These are phyloP conservation scores for Caenorhabditis becei DNA, from an alignment of 2,888 invertebrate genomes.

Conservation along the genomic window DNA sequence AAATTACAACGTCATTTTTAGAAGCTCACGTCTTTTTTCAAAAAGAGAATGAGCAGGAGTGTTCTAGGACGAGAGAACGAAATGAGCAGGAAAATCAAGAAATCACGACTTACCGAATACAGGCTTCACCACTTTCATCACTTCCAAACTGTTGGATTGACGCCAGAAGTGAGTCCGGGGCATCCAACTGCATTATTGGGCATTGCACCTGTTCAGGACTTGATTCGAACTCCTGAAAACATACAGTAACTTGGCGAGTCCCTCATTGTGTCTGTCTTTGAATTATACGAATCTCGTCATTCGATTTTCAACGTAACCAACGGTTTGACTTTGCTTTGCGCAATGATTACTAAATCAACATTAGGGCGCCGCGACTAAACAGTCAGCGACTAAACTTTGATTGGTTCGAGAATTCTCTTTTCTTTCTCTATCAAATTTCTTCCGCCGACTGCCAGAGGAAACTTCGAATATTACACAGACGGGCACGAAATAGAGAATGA, in stretches of 20 bases:
- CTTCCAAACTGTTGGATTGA: conserved; percentile 40
- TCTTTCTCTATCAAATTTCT: conserved; percentile 11
- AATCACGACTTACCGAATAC: conserved; percentile 18
- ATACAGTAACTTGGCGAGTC: background rate
- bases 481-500: conserved; percentile 1
- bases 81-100: background rate
- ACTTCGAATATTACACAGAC: conserved; percentile 7
- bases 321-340: conserved; percentile 34
- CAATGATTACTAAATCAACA: conserved; percentile 61
- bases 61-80: background rate
- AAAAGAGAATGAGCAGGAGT: conserved; percentile 3
- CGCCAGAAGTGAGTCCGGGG: conserved; percentile 49
- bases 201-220: conserved; percentile 37
- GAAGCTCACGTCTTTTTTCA: background rate
- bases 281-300: conserved; percentile 19
- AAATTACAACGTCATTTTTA: conserved; percentile 18
- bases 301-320: background rate
- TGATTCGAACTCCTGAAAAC: conserved; percentile 29
- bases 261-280: background rate
- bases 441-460: background rate
- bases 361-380: conserved; percentile 39
- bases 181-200: conserved; percentile 55
- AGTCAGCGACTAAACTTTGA: conserved; percentile 23
- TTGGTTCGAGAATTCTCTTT: conserved; percentile 24
- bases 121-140: conserved; percentile 38